Evolutionary conservation across 2,888 invertebrate genomes (phyloP), one percentile per base, ranked within the genome.

Genomic region (Troides oblongomaculatus): DNA sequence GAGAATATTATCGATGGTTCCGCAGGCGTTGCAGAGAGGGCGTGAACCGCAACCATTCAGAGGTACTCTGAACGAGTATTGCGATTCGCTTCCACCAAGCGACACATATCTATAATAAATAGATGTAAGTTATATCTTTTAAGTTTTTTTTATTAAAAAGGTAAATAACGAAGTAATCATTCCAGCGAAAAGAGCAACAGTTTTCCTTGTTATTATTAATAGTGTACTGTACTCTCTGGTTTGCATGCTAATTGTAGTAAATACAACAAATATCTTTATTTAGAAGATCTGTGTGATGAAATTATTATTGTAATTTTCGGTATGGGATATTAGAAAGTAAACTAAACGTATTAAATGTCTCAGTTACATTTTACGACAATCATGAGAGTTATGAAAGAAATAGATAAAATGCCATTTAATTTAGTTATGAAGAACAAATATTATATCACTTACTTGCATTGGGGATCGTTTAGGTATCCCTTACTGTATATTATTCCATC

Each of bases 401-500:
- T 8, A 10, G 39, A 39, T 6, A 39, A 25, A 10, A 0, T 30
- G 46, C 7, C 17, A 23, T 46, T 43, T 46, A 21, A 60, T 17
- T 57, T 21, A 46, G 10, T 39, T 8, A 39, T 23, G 1, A 63
- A 63, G 50, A 10, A 63, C 8, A 57, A 56, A 18, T 21, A 57
- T 36, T 39, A 10, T 60, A 43, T 50, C 18, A 88, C 93, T 93
- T 82, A 95, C 95, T 94, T 93, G 94, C 96, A 96, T 75, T 94
- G 94, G 18, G 94, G 93, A 81, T 95, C 94, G 73, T 92, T 93
- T 78, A 94, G 93, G 75, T 94, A 93, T 18, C 95, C 95, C 80
- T 96, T 95, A 80, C 95, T 95, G 89, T 95, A 96, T 70, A 96
- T 94, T 50, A 95, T 92, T 18, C 96, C 96, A 76, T 94, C 93